These are phyloP conservation scores for Xylocampa areola DNA, from an alignment of 2,888 invertebrate species.

Conservation along the genomic window DNA sequence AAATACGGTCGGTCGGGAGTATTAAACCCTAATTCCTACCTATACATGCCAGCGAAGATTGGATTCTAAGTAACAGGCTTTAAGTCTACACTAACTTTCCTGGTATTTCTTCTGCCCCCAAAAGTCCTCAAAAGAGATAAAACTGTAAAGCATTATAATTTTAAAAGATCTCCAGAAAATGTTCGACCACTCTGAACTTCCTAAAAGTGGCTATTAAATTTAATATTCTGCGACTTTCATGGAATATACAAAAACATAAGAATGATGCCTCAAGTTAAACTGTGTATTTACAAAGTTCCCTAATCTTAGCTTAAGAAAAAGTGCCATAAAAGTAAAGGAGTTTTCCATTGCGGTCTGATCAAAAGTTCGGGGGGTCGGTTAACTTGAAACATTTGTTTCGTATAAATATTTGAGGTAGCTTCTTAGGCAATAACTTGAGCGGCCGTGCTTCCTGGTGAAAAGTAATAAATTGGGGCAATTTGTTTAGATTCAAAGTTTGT, in stretches of 20 bases:
- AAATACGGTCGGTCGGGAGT: no score
- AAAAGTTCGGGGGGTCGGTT: conserved; percentile 24
- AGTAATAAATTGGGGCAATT: conserved; percentile 37
- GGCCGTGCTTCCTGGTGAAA: conserved; percentile 24
- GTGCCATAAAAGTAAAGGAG: conserved; percentile 45
- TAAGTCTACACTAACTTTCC: no score
- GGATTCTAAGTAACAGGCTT: no score
- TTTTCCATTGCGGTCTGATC: conserved; percentile 30
- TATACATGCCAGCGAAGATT: no score
- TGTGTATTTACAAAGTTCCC: conserved; percentile 52
- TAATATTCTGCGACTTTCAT: conserved; percentile 27
- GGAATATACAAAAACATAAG: conserved; percentile 45
- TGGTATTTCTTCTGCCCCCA: no score
- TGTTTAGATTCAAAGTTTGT: conserved; percentile 20
- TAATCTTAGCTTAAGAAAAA: conserved; percentile 53
- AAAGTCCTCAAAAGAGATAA: conserved; percentile 1
- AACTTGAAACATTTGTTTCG: conserved; percentile 38
- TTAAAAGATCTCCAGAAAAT: conserved; percentile 4
- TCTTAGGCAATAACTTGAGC: conserved; percentile 20
- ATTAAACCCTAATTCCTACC: no score
- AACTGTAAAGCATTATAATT: conserved; percentile 1
- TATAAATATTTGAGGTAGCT: conserved; percentile 39
- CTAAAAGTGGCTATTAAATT: conserved; percentile 38
- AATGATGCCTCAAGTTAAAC: conserved; percentile 49
- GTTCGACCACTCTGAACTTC: conserved; percentile 12